These are phyloP conservation scores for Drosophila melanosoma DNA, from an alignment of 2,888 invertebrate species.

Conservation along the genomic window DNA sequence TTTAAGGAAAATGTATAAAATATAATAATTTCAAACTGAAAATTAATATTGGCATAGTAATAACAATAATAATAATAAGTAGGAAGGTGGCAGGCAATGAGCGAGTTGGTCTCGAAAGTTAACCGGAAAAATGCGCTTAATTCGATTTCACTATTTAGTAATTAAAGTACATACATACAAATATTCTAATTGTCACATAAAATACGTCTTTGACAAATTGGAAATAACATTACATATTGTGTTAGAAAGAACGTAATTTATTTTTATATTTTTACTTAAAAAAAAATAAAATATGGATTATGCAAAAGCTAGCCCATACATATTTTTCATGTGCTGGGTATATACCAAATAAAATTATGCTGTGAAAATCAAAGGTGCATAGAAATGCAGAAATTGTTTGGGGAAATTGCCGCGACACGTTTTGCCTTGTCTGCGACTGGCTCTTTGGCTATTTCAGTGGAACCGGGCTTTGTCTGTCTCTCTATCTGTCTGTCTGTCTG, in stretches of 20 bases:
- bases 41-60: neutral
- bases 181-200: neutral
- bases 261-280: neutral
- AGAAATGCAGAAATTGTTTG: conserved; percentile 74
- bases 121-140: neutral
- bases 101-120: neutral
- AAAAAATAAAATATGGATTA: neutral
- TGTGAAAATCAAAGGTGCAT: conserved; percentile 60
- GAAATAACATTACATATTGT: neutral
- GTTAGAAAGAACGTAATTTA: neutral
- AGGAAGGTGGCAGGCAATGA: too few species aligned
- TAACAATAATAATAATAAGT: neutral
- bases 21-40: neutral
- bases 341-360: conserved; percentile 37
- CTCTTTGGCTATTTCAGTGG: conserved; percentile 16
- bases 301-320: neutral
- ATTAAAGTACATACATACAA: neutral
- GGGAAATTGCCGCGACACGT: conserved; percentile 77
- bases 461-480: conserved; percentile 18
- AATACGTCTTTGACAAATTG: neutral
- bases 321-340: neutral
- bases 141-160: neutral
- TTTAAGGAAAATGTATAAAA: neutral
- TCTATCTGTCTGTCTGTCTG: conserved; percentile 19
- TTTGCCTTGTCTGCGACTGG: conserved; percentile 57